phyloP scores from a whole-genome alignment of 2,113 vertebrate genomes.

The Bettongia penicillata region DNA sequence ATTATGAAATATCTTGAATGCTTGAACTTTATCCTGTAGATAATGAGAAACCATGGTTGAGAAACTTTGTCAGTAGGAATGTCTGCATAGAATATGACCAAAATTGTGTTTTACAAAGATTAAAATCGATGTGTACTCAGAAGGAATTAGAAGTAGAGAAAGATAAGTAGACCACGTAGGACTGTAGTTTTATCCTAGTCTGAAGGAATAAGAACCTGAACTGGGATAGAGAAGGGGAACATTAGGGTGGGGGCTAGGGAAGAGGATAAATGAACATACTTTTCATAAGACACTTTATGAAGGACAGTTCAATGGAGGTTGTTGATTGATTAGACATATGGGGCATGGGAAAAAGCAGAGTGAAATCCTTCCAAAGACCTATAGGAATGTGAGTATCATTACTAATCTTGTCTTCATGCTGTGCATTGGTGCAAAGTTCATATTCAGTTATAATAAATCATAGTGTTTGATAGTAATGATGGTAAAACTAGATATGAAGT shows the following conservation, averaged over 20 bases:
- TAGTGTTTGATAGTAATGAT: neutral
- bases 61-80: neutral
- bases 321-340: neutral
- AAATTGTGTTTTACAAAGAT: neutral
- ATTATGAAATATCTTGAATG: neutral
- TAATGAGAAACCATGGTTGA: neutral
- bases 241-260: neutral
- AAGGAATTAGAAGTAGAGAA: neutral
- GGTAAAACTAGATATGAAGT: neutral
- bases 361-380: neutral
- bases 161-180: neutral
- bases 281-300: neutral
- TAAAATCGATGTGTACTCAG: neutral
- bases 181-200: neutral
- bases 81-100: neutral
- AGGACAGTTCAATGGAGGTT: neutral
- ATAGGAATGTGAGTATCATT: neutral
- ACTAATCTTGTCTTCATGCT: neutral
- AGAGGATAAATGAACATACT: neutral
- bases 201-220: neutral
- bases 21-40: neutral
- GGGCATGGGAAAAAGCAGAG: neutral
- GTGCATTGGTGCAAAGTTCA: neutral
- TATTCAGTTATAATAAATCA: neutral
- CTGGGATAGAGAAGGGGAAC: neutral